Percentiles rank a stretch among this genome's conserved stretches.
Evolutionary conservation across 2,888 invertebrate species (phyloP).

Genomic region (Pinctada fucata): DNA sequence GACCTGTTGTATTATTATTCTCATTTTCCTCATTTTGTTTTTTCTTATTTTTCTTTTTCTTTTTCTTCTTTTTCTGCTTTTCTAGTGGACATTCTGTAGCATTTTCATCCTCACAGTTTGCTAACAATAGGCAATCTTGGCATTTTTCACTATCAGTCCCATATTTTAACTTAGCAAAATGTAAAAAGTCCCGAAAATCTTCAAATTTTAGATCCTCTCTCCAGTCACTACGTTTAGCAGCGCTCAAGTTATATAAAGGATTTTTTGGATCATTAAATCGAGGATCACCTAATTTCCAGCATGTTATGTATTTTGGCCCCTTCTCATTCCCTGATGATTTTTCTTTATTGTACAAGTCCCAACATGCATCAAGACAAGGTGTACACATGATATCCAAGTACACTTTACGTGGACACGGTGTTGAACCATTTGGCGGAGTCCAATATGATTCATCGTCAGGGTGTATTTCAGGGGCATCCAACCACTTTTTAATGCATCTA

Average conservation of each 20-base stretch:
- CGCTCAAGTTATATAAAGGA: conserved; percentile 57
- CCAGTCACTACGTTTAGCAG: conserved; percentile 55
- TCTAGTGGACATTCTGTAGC: conserved; percentile 28
- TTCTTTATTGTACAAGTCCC: conserved; percentile 53
- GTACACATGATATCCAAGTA: conserved; percentile 46
- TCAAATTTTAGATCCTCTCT: conserved; percentile 45
- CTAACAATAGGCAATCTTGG: conserved; percentile 44
- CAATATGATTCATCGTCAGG: conserved; percentile 60
- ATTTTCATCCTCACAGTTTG: conserved; percentile 11
- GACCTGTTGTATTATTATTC: background rate
- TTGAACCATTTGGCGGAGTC: conserved; percentile 45
- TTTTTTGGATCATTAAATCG: conserved; percentile 59
- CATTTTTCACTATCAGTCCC: conserved; percentile 47
- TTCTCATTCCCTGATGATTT: conserved; percentile 47
- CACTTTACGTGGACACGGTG: conserved; percentile 5
- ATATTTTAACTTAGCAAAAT: conserved; percentile 51
- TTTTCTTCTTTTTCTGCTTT: conserved; percentile 48
- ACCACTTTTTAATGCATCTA: conserved; percentile 61
- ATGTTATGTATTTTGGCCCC: conserved; percentile 54
- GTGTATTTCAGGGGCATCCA: conserved; percentile 54
- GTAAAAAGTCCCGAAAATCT: conserved; percentile 54
- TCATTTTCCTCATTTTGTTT: conserved; percentile 9
- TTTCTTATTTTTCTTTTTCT: conserved; percentile 38
- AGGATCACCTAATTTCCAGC: conserved; percentile 61
- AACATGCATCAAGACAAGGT: conserved; percentile 53